Conservation (phyloP, 2,797 vertebrate genomes). For the Malurus splendens region DNA sequence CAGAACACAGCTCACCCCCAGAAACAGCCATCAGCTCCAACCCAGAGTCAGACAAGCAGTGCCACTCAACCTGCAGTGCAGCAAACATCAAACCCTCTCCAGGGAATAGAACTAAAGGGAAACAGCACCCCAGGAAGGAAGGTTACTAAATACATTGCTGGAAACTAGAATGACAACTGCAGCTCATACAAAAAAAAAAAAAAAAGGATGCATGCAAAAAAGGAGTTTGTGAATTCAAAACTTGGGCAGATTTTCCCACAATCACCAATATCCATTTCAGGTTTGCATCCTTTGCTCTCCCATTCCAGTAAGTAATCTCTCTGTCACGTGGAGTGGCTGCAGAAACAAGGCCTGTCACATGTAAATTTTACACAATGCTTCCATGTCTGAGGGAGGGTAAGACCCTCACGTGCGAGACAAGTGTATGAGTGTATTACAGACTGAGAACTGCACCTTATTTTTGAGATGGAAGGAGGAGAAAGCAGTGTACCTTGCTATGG, state of each 20-base stretch:
- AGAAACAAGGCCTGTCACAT: neutral
- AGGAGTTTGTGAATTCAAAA: neutral
- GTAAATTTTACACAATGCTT: neutral
- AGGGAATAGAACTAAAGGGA: neutral
- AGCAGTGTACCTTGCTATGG: neutral
- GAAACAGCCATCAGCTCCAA: neutral
- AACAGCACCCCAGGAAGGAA: neutral
- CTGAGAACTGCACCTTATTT: neutral
- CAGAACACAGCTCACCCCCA: neutral
- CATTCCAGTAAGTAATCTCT: neutral
- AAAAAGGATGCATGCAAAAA: neutral
- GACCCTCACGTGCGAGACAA: neutral
- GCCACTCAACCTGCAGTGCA: neutral
- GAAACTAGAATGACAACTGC: neutral
- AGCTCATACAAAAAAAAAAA: neutral
- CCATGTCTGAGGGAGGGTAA: neutral
- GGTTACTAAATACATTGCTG: neutral
- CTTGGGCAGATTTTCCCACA: neutral
- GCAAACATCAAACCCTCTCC: neutral
- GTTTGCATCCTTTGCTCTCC: neutral
- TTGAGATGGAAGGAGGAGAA: neutral
- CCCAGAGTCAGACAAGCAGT: neutral
- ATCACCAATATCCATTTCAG: neutral
- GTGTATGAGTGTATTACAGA: neutral
- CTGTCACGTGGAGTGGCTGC: neutral